Conservation (phyloP, 2,888 invertebrate genomes). For the Pristionchus mayeri region DNA sequence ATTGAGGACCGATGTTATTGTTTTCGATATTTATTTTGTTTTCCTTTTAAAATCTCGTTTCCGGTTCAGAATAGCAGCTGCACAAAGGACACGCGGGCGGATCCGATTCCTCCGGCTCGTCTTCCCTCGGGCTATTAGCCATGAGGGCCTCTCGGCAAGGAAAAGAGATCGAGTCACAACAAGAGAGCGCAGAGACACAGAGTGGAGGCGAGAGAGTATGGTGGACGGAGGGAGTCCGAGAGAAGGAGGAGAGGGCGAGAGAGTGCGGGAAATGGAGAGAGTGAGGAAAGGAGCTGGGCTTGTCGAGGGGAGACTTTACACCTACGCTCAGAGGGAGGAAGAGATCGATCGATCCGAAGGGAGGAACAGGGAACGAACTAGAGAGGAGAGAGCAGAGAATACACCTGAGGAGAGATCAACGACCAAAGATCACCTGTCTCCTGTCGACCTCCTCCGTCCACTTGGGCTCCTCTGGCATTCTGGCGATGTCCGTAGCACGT, state of each 20-base stretch:
- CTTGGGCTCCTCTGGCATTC: constrained; percentile 68
- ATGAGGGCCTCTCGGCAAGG: neutral
- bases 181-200: constrained; percentile 30
- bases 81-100: neutral
- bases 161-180: constrained; percentile 42
- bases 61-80: neutral
- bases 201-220: neutral
- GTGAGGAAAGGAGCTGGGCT: constrained; percentile 17
- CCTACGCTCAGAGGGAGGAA: constrained; percentile 31
- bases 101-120: constrained; percentile 3
- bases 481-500: constrained; percentile 40
- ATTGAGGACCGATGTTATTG: too few relatives aligned
- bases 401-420: neutral
- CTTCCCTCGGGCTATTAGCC: constrained; percentile 40
- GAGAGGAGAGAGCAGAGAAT: neutral
- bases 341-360: constrained; percentile 33
- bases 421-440: constrained; percentile 56
- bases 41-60: neutral
- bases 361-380: constrained; percentile 17
- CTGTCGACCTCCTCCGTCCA: constrained; percentile 74
- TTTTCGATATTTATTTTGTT: neutral
- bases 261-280: constrained; percentile 28
- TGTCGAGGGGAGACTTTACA: constrained; percentile 48
- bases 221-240: neutral
- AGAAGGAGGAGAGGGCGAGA: neutral